phyloP scores from a whole-genome alignment of 2,888 invertebrate species.

The Xestobium rufovillosum region DNA sequence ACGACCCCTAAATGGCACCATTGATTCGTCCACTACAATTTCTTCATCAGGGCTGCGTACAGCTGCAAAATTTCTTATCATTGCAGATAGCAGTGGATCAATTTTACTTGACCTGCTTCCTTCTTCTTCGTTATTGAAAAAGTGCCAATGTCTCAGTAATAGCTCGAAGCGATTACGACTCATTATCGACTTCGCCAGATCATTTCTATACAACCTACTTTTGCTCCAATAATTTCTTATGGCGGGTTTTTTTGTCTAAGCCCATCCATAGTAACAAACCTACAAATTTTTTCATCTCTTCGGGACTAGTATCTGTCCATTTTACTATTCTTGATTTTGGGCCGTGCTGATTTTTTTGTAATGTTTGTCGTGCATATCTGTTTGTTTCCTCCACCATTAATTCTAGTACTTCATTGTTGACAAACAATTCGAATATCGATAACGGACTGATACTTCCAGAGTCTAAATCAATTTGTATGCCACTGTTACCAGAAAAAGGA shows the following conservation, averaged over 20 bases:
- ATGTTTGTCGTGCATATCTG: not conserved
- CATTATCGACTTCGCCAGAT: slow-evolving; percentile 11
- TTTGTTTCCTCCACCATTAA: slow-evolving; percentile 4
- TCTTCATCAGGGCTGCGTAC: slow-evolving; percentile 12
- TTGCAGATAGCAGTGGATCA: not conserved
- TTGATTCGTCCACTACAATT: slow-evolving; percentile 18
- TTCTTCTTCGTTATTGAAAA: slow-evolving; percentile 11
- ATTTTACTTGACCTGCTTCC: not conserved
- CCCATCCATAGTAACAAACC: slow-evolving; percentile 17
- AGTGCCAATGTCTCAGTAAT: slow-evolving; percentile 13
- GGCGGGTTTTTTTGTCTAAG: slow-evolving; percentile 12
- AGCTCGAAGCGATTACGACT: slow-evolving; percentile 14
- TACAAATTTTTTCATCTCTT: slow-evolving; percentile 10
- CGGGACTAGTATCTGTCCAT: not conserved
- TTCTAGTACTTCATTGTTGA: too few species aligned
- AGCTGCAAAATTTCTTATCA: slow-evolving; percentile 7
- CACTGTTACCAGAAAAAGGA: too few species aligned
- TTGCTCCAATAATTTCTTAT: slow-evolving; percentile 12
- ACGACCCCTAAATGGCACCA: slow-evolving; percentile 33
- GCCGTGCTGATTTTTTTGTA: not conserved
- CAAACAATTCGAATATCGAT: too few species aligned
- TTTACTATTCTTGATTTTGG: not conserved
- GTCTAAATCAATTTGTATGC: too few species aligned
- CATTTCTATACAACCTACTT: slow-evolving; percentile 8
- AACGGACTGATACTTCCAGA: too few species aligned